Evolutionary conservation across 2,797 vertebrate species (phyloP), one percentile per base, ranked within the genome.

Genomic region (Lepus townsendii): DNA sequence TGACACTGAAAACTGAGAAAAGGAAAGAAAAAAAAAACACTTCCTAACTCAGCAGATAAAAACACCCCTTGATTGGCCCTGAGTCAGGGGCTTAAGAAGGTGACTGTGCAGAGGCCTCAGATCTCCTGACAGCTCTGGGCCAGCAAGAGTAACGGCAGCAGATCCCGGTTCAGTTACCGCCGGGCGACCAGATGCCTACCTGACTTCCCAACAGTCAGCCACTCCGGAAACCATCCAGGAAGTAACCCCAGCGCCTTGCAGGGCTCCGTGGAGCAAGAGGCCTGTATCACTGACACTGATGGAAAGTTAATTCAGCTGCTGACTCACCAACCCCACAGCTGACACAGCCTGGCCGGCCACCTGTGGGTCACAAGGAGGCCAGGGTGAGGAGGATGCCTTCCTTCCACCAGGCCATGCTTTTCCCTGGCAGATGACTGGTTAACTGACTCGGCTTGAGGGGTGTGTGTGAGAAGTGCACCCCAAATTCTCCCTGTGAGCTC

Each of bases 61-160:
- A 71, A 89, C 30, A 35, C 2, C 17, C n/a, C 35, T 22, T 20
- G 7, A 77, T 1, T 52, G 72, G 20, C 60, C 62, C 26, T 4
- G 52, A 62, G 13, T 68, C 60, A 60, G 35, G 22, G 80, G 76
- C 38, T 63, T 7, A 77, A 14, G 47, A 42, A 2, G 19, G 62
- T 3, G 14, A 26, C 52, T 78, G 14, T 77, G 12, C 78, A 0
- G 5, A 26, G 69, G 16, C 32, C 16, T 1, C 62, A 1, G 11
- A 17, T 63, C 52, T 90, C 87, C 19, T 76, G 24, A 60, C 4
- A 13, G 19, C 52, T 13, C 54, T 22, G 68, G n/a, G 60, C 60
- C 57, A 11, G 52, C 11, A 0, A 35, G 42, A 1, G 3, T 16
- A 30, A 3, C 13, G 1, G 2, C 3, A 7, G 54, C 0, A 11